Percentiles rank a stretch among this genome's conserved stretches.
Evolutionary conservation across 53 echinoderm and acorn worm genomes (phyloP).

Genomic region (Paelopatides confundens): DNA sequence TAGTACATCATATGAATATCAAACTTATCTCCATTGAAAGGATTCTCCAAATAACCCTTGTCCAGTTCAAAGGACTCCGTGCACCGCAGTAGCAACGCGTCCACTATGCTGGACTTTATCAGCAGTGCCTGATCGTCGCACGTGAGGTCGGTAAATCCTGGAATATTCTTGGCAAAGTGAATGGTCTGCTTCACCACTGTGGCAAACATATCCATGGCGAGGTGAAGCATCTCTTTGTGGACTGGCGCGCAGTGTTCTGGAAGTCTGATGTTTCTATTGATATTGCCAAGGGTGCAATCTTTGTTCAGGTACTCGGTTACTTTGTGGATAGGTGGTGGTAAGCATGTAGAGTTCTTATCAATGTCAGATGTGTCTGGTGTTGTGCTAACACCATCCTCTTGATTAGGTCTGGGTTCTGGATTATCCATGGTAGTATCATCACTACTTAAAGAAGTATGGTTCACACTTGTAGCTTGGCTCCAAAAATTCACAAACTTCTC

Average conservation of each 20-base stretch:
- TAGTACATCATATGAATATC: slow-evolving; percentile 96
- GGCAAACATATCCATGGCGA: slow-evolving; percentile 99
- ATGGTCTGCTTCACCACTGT: slow-evolving; percentile 94
- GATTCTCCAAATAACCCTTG: slow-evolving; percentile 85
- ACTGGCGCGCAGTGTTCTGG: slow-evolving; percentile 61
- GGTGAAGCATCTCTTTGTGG: slow-evolving; percentile 89
- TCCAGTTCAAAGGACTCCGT: slow-evolving; percentile 86
- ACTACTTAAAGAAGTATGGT: background rate
- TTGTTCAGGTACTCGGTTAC: slow-evolving; percentile 89
- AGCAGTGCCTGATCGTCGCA: slow-evolving; percentile 96
- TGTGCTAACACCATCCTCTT: background rate
- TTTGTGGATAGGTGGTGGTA: slow-evolving; percentile 77
- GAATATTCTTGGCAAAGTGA: slow-evolving; percentile 94
- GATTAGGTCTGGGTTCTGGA: background rate
- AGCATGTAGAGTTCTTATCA: background rate
- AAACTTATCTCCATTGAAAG: slow-evolving; percentile 90
- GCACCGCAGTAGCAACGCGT: slow-evolving; percentile 84
- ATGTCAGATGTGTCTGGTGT: background rate
- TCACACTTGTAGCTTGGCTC: slow-evolving; percentile 27
- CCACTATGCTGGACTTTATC: slow-evolving; percentile 94
- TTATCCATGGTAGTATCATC: background rate
- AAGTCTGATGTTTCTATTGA: slow-evolving; percentile 1
- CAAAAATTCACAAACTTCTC: slow-evolving; percentile 49
- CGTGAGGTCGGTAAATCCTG: slow-evolving; percentile 88
- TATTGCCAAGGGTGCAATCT: slow-evolving; percentile 17